Evolutionary conservation across 2,888 invertebrate genomes (phyloP), one percentile per base, ranked within the genome.

Genomic region (Nomada hirtipes): DNA sequence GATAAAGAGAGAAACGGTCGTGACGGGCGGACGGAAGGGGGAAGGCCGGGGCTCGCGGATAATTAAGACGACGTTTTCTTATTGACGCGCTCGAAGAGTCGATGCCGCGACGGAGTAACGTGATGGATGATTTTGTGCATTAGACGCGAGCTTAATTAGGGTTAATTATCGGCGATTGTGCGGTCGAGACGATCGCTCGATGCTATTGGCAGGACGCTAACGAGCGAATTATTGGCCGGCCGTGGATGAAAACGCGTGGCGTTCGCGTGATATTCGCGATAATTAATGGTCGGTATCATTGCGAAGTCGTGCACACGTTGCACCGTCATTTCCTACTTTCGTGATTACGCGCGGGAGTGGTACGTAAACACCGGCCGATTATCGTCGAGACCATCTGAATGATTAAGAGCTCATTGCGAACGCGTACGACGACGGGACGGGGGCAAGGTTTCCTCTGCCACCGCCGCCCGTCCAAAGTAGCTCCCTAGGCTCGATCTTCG

Each of bases 131-230:
- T 90, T 91, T 88, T 82, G 86, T 87, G 88, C 80, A 71, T 88
- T 85, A 88, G 87, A 86, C 88, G 84, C 87, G 85, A 82, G 87
- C 91, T 92, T 92, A 92, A 92, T 92, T 92, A 92, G 88, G 89
- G 89, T 91, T 92, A 92, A 92, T 92, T 92, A 90, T 88, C 77
- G 80, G 83, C 90, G 91, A 92, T 92, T 92, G 92, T 91, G 83
- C 73, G 78, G 15, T 18, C 44, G 67, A 67, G 74, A 36, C 79
- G 86, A 69, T 76, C 68, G 76, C 72, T 60, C 79, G 84, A 76
- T 79, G 77, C 60, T 83, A 89, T 84, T 67, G 87, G 87, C 79
- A 84, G 90, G 79, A 86, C 81, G 84, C 86, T 89, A 89, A 89
- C 88, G 89, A 89, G 89, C 77, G 84, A 84, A 87, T 88, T 89